phyloP scores from a whole-genome alignment of 1,140 invertebrate species.

The Steinernema feltiae region DNA sequence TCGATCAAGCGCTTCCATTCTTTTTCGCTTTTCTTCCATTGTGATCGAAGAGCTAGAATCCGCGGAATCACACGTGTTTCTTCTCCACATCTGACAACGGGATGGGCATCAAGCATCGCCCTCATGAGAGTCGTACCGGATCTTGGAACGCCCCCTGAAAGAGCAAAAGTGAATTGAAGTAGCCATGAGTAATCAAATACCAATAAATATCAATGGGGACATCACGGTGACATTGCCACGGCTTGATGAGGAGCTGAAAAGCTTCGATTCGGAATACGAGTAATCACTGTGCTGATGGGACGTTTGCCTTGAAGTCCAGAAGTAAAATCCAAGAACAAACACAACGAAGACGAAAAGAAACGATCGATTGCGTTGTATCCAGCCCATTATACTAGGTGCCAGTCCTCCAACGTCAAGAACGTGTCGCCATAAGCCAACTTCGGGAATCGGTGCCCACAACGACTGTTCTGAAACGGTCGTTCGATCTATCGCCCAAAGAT shows the following conservation, averaged over 20 bases:
- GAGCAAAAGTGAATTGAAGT: neutral
- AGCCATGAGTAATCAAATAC: neutral
- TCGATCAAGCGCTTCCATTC: constrained; percentile 72
- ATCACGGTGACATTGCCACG: neutral
- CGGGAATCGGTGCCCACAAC: too few relatives aligned
- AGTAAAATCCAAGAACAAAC: neutral
- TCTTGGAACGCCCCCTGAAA: constrained; percentile 78
- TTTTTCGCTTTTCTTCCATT: constrained; percentile 85
- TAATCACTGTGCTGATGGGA: neutral
- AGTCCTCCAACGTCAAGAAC: too few relatives aligned
- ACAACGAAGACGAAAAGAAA: neutral
- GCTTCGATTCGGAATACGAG: neutral
- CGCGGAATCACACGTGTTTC: constrained; percentile 88
- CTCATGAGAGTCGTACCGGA: constrained; percentile 93
- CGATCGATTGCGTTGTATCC: neutral
- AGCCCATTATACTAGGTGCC: too few relatives aligned
- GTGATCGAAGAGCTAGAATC: constrained; percentile 79
- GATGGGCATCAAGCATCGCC: constrained; percentile 96
- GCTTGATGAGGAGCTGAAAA: neutral
- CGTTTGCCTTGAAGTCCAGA: neutral
- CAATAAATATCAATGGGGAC: constrained; percentile 18
- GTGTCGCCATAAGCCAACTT: too few relatives aligned
- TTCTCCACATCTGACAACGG: constrained; percentile 76
- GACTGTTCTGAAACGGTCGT: too few relatives aligned
- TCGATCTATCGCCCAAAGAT: too few relatives aligned